Evolutionary conservation across 2,113 vertebrate species (phyloP), one percentile per base, ranked within the genome.

Genomic region (Oceanodroma tethys): DNA sequence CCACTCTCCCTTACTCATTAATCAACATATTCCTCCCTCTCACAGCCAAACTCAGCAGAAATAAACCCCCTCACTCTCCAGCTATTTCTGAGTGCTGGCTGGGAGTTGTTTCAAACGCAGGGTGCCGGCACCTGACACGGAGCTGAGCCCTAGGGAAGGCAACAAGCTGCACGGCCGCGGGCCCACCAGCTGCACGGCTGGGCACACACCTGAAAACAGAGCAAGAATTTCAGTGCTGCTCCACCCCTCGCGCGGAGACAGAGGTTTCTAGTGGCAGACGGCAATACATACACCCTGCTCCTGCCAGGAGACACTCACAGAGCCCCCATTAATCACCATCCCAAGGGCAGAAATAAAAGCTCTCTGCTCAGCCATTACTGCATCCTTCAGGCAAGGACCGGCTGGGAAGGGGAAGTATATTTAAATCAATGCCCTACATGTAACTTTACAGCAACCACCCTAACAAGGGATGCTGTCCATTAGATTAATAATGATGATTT

Each of bases 401-500:
- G 29, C 72, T 45, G 65, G 58, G 76, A 87, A 91, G 55, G 6
- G 19, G 18, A 81, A 72, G 58, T 68, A 16, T 78, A 73, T 80
- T 93, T 85, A 76, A 95, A 95, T 88, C 91, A 80, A 53, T 86
- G 89, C 50, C 78, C 78, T 93, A 48, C n/a, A 47, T 53, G 53
- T 34, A 93, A 85, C 70, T 89, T 79, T 19, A 70, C 45, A 60
- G 60, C 65, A 89, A 65, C 34, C 45, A 47, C 1, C 7, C 58
- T 45, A 71, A 65, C 70, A 60, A 71, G 76, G 42, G 81, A 85
- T 0, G 0, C 65, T 70, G 40, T 25, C 76, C 42, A 17, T 72
- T 58, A 86, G 25, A 62, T 91, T 50, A 59, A 40, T 38, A 62
- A 56, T 16, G 55, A 73, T 43, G 19, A 90, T 40, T 88, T 82